phyloP scores from a whole-genome alignment of 2,888 invertebrate genomes.

The Anthrax anthrax region DNA sequence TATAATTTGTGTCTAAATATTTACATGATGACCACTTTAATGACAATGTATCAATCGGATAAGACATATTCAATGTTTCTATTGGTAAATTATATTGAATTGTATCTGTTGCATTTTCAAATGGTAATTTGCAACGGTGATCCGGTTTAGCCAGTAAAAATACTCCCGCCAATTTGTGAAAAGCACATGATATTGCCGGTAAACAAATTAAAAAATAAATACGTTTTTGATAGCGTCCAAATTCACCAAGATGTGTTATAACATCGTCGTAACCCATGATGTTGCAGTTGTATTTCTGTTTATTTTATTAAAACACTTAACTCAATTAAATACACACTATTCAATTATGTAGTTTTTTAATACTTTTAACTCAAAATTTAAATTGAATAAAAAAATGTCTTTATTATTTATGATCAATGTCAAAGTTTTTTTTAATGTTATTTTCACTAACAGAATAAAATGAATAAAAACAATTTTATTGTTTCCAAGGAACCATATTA shows the following conservation, averaged over 20 bases:
- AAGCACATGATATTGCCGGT: constrained; percentile 55
- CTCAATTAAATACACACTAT: too few species aligned
- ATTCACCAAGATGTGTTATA: constrained; percentile 50
- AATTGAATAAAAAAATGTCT: too few species aligned
- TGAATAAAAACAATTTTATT: too few species aligned
- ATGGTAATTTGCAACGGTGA: constrained; percentile 46
- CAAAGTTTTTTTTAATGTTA: too few species aligned
- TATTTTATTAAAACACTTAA: too few species aligned
- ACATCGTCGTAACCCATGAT: constrained; percentile 60
- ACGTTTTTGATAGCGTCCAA: constrained; percentile 53
- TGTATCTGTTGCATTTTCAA: constrained; percentile 35
- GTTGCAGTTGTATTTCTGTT: too few species aligned
- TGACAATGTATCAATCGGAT: constrained; percentile 38
- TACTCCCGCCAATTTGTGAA: constrained; percentile 57
- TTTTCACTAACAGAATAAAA: too few species aligned
- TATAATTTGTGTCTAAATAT: constrained; percentile 35
- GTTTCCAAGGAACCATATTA: too few species aligned
- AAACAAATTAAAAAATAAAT: constrained; percentile 54
- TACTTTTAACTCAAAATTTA: too few species aligned
- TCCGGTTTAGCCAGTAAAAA: constrained; percentile 52
- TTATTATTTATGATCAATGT: too few species aligned
- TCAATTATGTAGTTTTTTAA: too few species aligned
- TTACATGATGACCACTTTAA: constrained; percentile 40
- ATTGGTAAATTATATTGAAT: constrained; percentile 17
- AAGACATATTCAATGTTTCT: constrained; percentile 36